Percentiles rank a stretch among this genome's conserved stretches.
These are phyloP conservation scores for Leuciscus idus DNA, from an alignment of 2,113 vertebrate genomes.

Conservation along the genomic window DNA sequence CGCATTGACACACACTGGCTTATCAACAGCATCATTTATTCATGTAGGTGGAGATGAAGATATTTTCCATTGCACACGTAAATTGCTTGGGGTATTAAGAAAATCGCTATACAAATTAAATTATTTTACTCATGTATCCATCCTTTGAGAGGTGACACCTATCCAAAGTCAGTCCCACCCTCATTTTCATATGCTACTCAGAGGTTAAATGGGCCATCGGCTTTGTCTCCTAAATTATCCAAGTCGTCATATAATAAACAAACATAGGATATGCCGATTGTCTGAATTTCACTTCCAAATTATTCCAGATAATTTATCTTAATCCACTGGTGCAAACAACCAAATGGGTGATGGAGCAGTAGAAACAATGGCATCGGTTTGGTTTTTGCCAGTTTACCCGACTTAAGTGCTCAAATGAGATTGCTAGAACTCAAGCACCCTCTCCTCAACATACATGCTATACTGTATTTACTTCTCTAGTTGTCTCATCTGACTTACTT, in stretches of 20 bases:
- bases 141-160: slow-evolving; percentile 26
- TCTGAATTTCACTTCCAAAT: slow-evolving; percentile 38
- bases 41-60: background rate
- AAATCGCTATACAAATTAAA: slow-evolving; percentile 34
- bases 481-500: background rate
- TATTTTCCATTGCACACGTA: slow-evolving; percentile 28
- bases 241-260: slow-evolving; percentile 26
- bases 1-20: background rate
- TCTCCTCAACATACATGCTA: background rate
- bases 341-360: background rate
- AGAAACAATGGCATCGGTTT: background rate
- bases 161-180: slow-evolving; percentile 15
- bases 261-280: slow-evolving; percentile 9
- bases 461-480: background rate
- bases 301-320: slow-evolving; percentile 13
- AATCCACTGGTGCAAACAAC: background rate
- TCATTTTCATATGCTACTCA: slow-evolving; percentile 36
- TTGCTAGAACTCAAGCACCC: background rate
- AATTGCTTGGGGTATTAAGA: slow-evolving; percentile 17
- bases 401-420: background rate
- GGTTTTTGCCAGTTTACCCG: background rate
- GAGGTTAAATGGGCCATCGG: slow-evolving; percentile 34
- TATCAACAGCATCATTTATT: slow-evolving; percentile 6
- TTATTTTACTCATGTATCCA: slow-evolving; percentile 6
- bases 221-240: slow-evolving; percentile 11